phyloP scores from a whole-genome alignment of 2,888 invertebrate genomes.

The Anthophora plumipes region DNA sequence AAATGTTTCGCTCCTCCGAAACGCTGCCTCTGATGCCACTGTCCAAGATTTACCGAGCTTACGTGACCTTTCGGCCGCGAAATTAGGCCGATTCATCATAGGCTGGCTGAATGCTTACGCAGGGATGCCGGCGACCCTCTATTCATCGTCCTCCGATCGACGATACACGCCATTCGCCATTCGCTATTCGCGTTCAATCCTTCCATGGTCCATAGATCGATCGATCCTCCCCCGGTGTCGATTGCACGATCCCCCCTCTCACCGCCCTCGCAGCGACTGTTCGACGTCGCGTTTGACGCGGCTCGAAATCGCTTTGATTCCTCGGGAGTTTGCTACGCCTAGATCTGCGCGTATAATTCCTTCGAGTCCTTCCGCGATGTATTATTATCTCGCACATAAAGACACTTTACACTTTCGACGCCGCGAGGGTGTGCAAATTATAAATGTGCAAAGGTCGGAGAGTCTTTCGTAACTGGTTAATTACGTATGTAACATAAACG shows the following conservation, averaged over 20 bases:
- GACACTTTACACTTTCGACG: background rate
- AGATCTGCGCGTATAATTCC: too few species aligned
- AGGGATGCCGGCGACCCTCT: slow-evolving; percentile 31
- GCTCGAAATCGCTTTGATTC: background rate
- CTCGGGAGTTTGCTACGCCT: slow-evolving; percentile 1
- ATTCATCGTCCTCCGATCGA: slow-evolving; percentile 61
- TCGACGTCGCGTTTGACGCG: background rate
- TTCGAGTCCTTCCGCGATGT: background rate
- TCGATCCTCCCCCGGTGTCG: slow-evolving; percentile 21
- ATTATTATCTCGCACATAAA: slow-evolving; percentile 1
- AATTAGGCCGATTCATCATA: slow-evolving; percentile 82
- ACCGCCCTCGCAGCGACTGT: too few species aligned
- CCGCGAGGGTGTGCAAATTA: slow-evolving; percentile 32
- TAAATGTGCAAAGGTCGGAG: slow-evolving; percentile 42
- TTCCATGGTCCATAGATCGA: slow-evolving; percentile 52
- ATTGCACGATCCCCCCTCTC: background rate
- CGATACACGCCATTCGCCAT: slow-evolving; percentile 42
- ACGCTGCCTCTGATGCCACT: slow-evolving; percentile 47
- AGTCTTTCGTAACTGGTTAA: slow-evolving; percentile 41
- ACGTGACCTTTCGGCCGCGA: slow-evolving; percentile 80
- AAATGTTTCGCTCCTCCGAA: slow-evolving; percentile 60
- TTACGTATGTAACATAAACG: slow-evolving; percentile 48
- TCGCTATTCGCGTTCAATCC: slow-evolving; percentile 38
- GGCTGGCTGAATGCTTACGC: slow-evolving; percentile 64
- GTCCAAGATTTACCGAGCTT: slow-evolving; percentile 78